These are phyloP conservation scores for Kradibia gibbosae DNA, from an alignment of 1,140 invertebrate species.

Conservation along the genomic window DNA sequence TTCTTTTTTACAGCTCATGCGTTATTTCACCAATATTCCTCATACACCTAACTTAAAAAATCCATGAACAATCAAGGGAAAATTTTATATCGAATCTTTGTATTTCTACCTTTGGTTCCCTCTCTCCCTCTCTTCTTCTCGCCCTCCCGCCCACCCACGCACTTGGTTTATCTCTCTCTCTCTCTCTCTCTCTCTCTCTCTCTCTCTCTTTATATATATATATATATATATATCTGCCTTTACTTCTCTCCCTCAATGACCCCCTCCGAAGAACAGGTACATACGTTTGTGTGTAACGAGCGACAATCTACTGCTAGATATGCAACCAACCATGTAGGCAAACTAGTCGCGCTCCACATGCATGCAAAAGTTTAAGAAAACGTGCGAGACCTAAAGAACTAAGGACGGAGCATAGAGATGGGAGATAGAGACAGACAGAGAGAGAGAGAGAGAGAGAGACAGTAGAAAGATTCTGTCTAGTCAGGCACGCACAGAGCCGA, in stretches of 20 bases:
- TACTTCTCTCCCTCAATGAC: background rate
- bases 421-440: background rate
- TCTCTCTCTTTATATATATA: background rate
- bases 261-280: background rate
- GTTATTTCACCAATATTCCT: no score
- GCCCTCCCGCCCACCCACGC: background rate
- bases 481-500: no score
- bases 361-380: background rate
- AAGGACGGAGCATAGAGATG: background rate
- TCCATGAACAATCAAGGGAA: background rate
- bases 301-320: background rate
- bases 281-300: background rate
- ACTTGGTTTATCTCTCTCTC: background rate
- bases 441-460: background rate
- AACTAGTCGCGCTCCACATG: constrained; percentile 1
- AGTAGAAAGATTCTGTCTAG: no score
- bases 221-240: background rate
- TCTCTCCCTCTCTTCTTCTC: background rate
- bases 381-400: background rate
- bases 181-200: background rate
- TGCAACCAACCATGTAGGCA: constrained; percentile 12
- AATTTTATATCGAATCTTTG: constrained; percentile 13
- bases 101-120: background rate
- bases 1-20: background rate
- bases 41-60: no score